Base-by-base conservation (phyloP, 1,140 invertebrate species). In the Drosophila persimilis region DNA sequence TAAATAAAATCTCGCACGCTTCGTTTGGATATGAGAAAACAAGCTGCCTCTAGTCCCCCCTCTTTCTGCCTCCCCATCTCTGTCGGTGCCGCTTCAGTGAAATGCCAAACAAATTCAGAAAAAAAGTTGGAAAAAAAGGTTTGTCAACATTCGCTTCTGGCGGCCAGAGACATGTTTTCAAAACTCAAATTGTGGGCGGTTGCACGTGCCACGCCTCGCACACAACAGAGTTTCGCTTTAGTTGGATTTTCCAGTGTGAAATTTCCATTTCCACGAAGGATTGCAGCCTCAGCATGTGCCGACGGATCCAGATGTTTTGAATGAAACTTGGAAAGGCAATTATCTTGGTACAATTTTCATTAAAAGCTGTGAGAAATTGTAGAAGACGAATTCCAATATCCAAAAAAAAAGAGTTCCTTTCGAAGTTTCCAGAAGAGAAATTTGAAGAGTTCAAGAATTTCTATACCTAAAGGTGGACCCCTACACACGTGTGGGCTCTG, bases 1-100 rank as follows among this genome's bases (percentile, higher is more conserved):
- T 86, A 86, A 85, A 85, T 77, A 86, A 86, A 85, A 85, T 80
- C 64, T 74, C 81, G 77, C 69, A 85, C 61, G 77, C 81, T 81
- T 85, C 81, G 81, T 86, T 85, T 80, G 63, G 63, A 77, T 58
- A 50, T 61, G 60, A 53, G 45, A 44, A 52, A 71, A 77, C 70
- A 43, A 39, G 43, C 55, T 47, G 45, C 41, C 58, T 35, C 9
- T 11, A 24, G 13, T 9, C 52, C 9, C 48, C 11, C 2, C 22
- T 2, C 22, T 17, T 17, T 17, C 22, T 4, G 22, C 22, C 22
- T 4, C 35, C 3, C 11, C 35, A 39, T 13, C n/a, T 11, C 31
- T 46, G 35, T 41, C 17, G 2, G 17, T 2, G 15, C 24, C 39
- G 51, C 67, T 35, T 35, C 43, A 46, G 44, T 51, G 52, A 73